Evolutionary conservation across 2,113 vertebrate species (phyloP), one percentile per base, ranked within the genome.

Genomic region (Psilopsiagon aurifrons): DNA sequence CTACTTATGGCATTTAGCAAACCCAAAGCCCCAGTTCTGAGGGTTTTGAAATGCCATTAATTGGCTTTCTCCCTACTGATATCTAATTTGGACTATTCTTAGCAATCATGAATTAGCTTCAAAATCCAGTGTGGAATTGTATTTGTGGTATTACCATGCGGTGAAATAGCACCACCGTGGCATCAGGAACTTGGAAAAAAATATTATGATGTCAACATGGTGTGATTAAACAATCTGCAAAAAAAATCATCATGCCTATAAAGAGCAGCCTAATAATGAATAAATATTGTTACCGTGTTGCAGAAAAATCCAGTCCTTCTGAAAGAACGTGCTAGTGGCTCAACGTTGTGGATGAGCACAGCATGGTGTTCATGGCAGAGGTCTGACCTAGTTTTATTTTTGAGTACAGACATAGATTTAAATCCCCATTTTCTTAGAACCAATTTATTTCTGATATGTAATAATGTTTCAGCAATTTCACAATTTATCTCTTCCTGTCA

Each of bases 191-290:
- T 41, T 62, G 51, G 22, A 64, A 95, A 86, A 82, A 71, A 35
- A 3, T 54, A 27, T 75, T 55, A 44, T 19, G 22, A 46, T 75
- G 33, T 28, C 52, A 41, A 90, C 93, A 28, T 24, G 17, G 17
- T 73, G 18, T n/a, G 55, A 97, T 90, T 88, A 90, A 73, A 88
- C 88, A 83, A 92, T 88, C 25, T 71, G 13, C 29, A 60, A 83
- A 51, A 90, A 86, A 91, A 83, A 55, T 39, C 3, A 3, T 44
- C 33, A 27, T 64, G 22, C 51, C 75, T 92, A 68, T 77, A 47
- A 83, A 46, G 19, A 83, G 28, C 39, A 71, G 44, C 35, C 69
- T 81, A 90, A 78, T 82, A 96, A 90, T 70, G 11, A 19, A 29
- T 84, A 86, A 90, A 86, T 86, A 81, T 64, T 75, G 57, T 60